phyloP scores from a whole-genome alignment of 2,797 vertebrate species.

The Numenius phaeopus region DNA sequence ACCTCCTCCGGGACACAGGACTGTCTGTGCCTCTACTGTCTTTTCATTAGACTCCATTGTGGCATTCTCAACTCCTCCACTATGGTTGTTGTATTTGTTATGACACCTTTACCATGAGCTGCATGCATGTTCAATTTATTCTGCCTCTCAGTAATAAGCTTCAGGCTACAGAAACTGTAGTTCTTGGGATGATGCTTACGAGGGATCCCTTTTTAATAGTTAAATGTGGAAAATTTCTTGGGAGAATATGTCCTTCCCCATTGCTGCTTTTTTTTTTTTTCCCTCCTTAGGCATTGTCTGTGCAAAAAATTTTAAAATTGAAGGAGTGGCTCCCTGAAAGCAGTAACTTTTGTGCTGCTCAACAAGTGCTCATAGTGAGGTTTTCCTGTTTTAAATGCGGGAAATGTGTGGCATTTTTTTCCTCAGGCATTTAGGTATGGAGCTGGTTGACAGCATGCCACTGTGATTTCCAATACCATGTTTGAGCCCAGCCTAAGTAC shows the following conservation, averaged over 20 bases:
- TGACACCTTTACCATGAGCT: neutral
- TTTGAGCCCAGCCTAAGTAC: constrained; percentile 7
- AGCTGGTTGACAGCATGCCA: neutral
- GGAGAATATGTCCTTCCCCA: neutral
- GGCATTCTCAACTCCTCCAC: neutral
- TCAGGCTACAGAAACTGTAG: neutral
- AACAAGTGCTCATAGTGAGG: neutral
- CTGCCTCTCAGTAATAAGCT: neutral
- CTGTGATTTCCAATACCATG: neutral
- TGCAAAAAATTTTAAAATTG: neutral
- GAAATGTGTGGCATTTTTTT: neutral
- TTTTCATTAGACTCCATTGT: neutral
- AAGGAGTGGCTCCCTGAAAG: neutral
- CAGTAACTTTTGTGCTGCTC: neutral
- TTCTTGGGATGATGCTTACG: neutral
- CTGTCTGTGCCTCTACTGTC: neutral
- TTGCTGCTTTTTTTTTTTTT: fast-evolving
- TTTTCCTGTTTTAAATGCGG: neutral
- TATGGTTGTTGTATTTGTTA: neutral
- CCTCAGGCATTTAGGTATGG: neutral
- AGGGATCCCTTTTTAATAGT: neutral
- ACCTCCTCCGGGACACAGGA: neutral
- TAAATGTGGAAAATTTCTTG: neutral
- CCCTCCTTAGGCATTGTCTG: neutral
- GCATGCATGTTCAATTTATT: neutral